Base-by-base conservation (phyloP, 2,113 vertebrate genomes). In the Pardalotus punctatus region DNA sequence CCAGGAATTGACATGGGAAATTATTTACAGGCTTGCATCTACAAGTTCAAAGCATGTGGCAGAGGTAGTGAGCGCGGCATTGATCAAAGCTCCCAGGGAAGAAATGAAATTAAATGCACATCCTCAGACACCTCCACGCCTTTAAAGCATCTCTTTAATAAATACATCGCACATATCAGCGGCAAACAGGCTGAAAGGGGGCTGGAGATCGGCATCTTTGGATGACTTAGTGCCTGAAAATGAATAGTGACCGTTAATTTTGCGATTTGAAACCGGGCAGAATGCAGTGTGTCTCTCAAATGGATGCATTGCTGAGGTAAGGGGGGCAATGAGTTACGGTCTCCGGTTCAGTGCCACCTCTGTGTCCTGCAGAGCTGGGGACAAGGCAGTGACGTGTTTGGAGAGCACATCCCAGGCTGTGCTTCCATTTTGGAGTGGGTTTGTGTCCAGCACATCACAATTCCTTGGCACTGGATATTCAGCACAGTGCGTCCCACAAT, bases 51-150 rank as follows among this genome's bases (percentile, higher is more conserved):
- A 97, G 94, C 69, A 25, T 22, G 17, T 60, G 85, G 67, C 45
- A 62, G 67, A 81, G 56, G 33, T 6, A 91, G 73, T 9, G 86
- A 96, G 83, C 64, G 83, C n/a, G 40, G 54, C 21, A 56, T 38
- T 89, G 91, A 95, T 84, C 93, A 93, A 94, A 94, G 86, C 38
- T 86, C 81, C 81, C 83, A 79, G 64, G 42, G 57, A 87, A 88
- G 67, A 72, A 83, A 88, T 40, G 42, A 72, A 76, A 73, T 70
- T 69, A 90, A 79, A 93, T 45, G 33, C 38, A 35, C 19, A 51
- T 45, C 85, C 57, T 86, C 67, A 61, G 92, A 90, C 66, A 74
- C n/a, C 69, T 91, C 40, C 74, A n/a, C 17, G 36, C 33, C 57
- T 94, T 88, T 88, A 69, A 74, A 88, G 40, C 28, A 51, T 35